These are phyloP conservation scores for Gnathonemus longibarbis DNA, from an alignment of 2,113 vertebrate species.

Conservation along the genomic window DNA sequence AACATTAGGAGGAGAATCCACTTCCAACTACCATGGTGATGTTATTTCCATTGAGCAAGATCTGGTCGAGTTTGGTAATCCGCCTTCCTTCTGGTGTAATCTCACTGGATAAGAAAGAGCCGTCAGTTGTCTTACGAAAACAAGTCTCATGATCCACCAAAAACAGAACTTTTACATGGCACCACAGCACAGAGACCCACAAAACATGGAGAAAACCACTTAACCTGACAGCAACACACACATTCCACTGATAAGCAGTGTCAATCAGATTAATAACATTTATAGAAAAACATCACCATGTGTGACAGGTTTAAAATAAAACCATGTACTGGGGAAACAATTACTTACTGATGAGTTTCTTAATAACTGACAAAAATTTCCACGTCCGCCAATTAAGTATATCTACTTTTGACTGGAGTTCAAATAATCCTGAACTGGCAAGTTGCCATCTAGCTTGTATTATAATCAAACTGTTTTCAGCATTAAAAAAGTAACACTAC, in stretches of 20 bases:
- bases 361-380: not conserved
- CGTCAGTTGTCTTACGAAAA: not conserved
- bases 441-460: not conserved
- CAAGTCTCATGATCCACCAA: not conserved
- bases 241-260: not conserved
- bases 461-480: not conserved
- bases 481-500: constrained; percentile 39
- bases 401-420: not conserved
- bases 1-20: not conserved
- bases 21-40: constrained; percentile 81
- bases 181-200: not conserved
- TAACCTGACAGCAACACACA: not conserved
- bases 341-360: not conserved
- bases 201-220: not conserved
- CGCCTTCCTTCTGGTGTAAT: constrained; percentile 92
- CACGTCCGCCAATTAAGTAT: not conserved
- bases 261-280: not conserved
- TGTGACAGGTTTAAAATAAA: not conserved
- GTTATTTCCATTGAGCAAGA: constrained; percentile 94
- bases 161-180: not conserved
- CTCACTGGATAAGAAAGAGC: constrained; percentile 63
- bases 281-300: not conserved
- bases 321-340: not conserved
- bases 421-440: not conserved
- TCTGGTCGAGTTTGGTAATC: constrained; percentile 96